Base-by-base conservation (phyloP, 2,888 invertebrate genomes). In the Molorchus minor region DNA sequence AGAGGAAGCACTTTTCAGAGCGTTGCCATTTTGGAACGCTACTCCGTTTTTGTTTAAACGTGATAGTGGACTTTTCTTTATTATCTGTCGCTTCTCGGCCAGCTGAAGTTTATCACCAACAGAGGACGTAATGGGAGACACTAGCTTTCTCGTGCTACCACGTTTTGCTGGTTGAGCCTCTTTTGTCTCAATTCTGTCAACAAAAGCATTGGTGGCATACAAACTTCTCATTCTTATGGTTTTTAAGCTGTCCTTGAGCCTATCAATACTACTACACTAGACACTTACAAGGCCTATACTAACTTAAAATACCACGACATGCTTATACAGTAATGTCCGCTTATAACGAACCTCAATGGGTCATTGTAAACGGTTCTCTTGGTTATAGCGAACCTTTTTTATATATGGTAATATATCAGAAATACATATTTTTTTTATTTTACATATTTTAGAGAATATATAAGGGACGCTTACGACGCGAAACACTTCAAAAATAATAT, bases 131-230 rank as follows among this genome's bases (percentile, higher is more conserved):
- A 68, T 58, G 12, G 68, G 58, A 16, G 68, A 38, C 15, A 55
- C 53, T 47, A 66, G 38, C 54, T 68, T 70, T 59, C 66, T 67
- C 19, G 65, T 55, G 25, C 61, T 61, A 45, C 58, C 46, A 58
- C 68, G 62, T 62, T 66, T 67, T 36, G 56, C 58, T 8, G 62
- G 38, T 35, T 65, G 65, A 36, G 65, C 45, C 43, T 74, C 75
- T 62, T 72, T 74, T 56, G 70, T 56, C 52, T 76, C 75, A 65
- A 71, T 75, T 78, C 79, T 79, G 78, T 76, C 68, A 74, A 78
- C 75, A 77, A 70, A 76, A 75, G 64, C 36, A 60, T 54, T 51
- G 58, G 58, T 65, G 53, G 62, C 56, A 56, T 56, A 35, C 57
- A 65, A 58, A 62, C 56, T 51, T 53, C 44, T 45, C 33, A 40